These are phyloP conservation scores for Trypoxylus dichotomus DNA, from an alignment of 1,140 invertebrate genomes.

Conservation along the genomic window DNA sequence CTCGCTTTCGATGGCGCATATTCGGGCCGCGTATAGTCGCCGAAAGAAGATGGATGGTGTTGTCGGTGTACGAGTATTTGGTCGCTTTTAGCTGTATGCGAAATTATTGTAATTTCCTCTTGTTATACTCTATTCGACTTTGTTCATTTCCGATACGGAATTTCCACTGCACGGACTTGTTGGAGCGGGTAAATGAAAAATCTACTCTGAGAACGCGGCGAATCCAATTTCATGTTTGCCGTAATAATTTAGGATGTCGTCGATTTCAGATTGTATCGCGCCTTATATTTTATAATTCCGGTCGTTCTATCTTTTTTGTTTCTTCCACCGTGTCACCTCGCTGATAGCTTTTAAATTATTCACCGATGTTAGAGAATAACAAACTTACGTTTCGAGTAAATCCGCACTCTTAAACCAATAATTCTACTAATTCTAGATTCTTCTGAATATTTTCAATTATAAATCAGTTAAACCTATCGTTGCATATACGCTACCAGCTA, in stretches of 20 bases:
- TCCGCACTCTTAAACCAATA: too few relatives aligned
- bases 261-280: conserved; percentile 4
- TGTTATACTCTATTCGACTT: background rate
- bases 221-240: background rate
- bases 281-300: background rate
- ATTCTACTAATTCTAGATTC: too few relatives aligned
- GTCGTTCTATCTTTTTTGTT: background rate
- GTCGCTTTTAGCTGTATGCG: background rate
- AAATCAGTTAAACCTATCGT: too few relatives aligned
- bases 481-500: too few relatives aligned
- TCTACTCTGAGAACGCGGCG: background rate
- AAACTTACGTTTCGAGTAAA: too few relatives aligned
- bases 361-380: too few relatives aligned
- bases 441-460: too few relatives aligned
- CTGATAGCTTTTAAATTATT: background rate
- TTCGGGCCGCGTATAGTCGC: background rate
- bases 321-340: background rate
- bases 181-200: background rate
- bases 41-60: background rate
- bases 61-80: background rate
- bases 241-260: conserved; percentile 5
- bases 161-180: background rate
- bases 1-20: background rate
- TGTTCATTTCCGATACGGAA: conserved; percentile 27
- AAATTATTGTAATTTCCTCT: conserved; percentile 22